phyloP scores from a whole-genome alignment of 2,888 invertebrate species.

The Nomada fucata region DNA sequence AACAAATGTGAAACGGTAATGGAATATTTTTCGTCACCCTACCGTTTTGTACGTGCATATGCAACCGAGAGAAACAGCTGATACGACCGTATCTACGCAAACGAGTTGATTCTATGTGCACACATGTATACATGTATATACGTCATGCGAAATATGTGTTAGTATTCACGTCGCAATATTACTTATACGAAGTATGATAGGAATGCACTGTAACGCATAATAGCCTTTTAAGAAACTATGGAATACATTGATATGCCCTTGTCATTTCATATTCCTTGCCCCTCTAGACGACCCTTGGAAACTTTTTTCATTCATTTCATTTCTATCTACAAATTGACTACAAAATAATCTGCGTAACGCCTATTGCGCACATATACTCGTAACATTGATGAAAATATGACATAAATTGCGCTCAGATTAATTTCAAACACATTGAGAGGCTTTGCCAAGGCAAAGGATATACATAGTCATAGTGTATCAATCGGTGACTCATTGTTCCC shows the following conservation, averaged over 20 bases:
- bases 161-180: too few relatives aligned
- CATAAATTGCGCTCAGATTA: background rate
- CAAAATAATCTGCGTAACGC: conserved; percentile 24
- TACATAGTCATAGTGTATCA: background rate
- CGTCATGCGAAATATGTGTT: too few relatives aligned
- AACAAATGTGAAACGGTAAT: background rate
- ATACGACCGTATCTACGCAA: too few relatives aligned
- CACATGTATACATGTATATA: too few relatives aligned
- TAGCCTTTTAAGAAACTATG: background rate
- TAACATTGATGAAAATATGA: background rate
- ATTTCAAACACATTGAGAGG: background rate
- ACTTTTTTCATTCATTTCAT: background rate
- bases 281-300: background rate
- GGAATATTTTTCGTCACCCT: background rate
- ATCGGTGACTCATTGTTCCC: background rate
- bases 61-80: too few relatives aligned
- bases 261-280: background rate
- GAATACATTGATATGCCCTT: background rate
- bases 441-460: background rate
- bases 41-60: too few relatives aligned
- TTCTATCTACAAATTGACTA: background rate
- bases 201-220: too few relatives aligned
- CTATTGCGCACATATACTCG: background rate
- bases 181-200: too few relatives aligned
- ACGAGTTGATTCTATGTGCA: too few relatives aligned